Conservation (phyloP, 2,797 vertebrate genomes). For the Centropyge bicolor region DNA sequence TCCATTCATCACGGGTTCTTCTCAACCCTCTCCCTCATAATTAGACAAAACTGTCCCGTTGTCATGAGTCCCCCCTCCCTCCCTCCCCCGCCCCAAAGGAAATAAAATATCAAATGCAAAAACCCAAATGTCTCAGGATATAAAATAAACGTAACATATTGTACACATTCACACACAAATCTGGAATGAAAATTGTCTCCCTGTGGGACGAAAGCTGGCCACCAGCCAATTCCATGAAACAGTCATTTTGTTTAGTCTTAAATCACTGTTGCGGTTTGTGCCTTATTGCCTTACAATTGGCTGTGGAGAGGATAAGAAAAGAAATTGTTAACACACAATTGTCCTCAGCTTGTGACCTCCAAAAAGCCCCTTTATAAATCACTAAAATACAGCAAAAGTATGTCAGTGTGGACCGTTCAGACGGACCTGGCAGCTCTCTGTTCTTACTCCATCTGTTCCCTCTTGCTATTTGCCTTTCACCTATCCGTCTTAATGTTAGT, state of each 20-base stretch:
- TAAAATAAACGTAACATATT: conserved; percentile 74
- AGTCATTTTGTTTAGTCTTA: conserved; percentile 72
- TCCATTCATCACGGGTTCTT: conserved; percentile 40
- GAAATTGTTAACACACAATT: conserved; percentile 69
- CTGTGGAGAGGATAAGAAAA: conserved; percentile 67
- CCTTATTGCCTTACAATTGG: conserved; percentile 79
- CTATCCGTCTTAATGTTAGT: conserved; percentile 44
- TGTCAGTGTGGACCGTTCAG: conserved; percentile 59
- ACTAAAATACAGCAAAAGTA: conserved; percentile 76
- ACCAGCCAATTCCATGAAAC: conserved; percentile 68
- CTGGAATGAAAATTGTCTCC: conserved; percentile 72
- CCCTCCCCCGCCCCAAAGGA: conserved; percentile 12
- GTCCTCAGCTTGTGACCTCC: conserved; percentile 71
- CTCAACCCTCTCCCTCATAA: conserved; percentile 10
- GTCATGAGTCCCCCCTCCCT: not conserved
- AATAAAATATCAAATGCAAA: conserved; percentile 65
- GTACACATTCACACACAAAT: conserved; percentile 77
- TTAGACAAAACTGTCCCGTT: conserved; percentile 24
- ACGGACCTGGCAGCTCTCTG: conserved; percentile 54
- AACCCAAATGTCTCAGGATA: conserved; percentile 68
- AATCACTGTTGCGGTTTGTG: conserved; percentile 77
- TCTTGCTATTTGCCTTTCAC: conserved; percentile 30
- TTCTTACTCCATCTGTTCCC: conserved; percentile 30
- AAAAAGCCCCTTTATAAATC: conserved; percentile 66
- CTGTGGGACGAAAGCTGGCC: conserved; percentile 58